Percentiles rank a stretch among this genome's conserved stretches.
Evolutionary conservation across 2,888 invertebrate genomes (phyloP).

Genomic region (Acanthosepion esculentum): DNA sequence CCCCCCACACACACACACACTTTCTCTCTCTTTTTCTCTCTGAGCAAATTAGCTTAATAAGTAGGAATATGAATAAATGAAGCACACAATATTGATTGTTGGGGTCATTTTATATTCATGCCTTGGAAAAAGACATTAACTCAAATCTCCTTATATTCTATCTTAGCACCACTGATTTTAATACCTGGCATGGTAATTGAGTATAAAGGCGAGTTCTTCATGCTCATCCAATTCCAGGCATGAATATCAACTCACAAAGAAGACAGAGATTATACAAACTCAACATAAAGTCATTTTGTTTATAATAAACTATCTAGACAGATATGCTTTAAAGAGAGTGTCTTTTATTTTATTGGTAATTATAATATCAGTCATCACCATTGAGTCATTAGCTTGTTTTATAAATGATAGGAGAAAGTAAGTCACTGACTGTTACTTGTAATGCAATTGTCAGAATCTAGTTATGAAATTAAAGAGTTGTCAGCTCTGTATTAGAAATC

Average conservation of each 20-base stretch:
- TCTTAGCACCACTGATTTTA: not conserved
- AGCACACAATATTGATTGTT: not conserved
- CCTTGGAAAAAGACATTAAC: too few species aligned
- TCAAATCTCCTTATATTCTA: too few species aligned
- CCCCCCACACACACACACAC: too few species aligned
- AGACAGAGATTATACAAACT: not conserved
- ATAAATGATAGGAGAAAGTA: too few species aligned
- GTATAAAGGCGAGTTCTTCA: not conserved
- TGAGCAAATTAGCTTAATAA: not conserved
- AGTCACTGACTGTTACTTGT: too few species aligned
- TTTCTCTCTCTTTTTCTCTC: not conserved
- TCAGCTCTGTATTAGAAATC: too few species aligned
- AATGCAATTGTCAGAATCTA: too few species aligned
- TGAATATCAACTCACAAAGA: not conserved
- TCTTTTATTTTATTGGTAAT: not conserved
- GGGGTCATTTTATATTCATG: not conserved
- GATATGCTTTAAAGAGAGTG: not conserved
- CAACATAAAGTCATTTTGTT: not conserved
- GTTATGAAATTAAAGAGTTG: too few species aligned
- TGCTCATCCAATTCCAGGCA: not conserved
- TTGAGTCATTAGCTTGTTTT: not conserved
- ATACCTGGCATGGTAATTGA: not conserved
- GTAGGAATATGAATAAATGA: not conserved
- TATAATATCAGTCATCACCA: not conserved
- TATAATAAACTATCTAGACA: not conserved